Base-by-base conservation (phyloP, 2,797 vertebrate species). In the Echeneis naucrates region DNA sequence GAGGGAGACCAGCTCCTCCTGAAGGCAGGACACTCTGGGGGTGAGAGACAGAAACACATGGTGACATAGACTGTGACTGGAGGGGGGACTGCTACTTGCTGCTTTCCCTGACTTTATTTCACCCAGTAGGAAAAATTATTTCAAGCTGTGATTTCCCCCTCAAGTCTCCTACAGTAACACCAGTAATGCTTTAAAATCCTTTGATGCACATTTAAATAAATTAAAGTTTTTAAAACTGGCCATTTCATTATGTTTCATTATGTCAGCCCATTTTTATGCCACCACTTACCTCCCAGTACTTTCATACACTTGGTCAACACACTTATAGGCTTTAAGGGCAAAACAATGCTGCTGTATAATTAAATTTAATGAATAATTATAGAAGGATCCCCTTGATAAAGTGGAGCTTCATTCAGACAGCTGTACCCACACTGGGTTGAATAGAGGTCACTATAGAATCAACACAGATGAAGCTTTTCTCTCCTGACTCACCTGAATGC, bases 1-100 rank as follows among this genome's bases (percentile, higher is more conserved):
- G 89, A 99, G 90, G 0, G 96, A 96, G 87, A 99, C 96, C 93
- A 99, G 95, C 89, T 99, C 98, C 33, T 99, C 98, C 67, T 99
- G 96, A 61, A 99, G 95, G 83, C 96, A 89, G 68, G 96, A 94
- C 61, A 95, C 95, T 92, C 98, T 99, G 91, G 12, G 52, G 50
- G 72, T 3, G 4, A 1, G 14, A 42, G n/a, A 54, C 5, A 33
- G 17, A 50, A 10, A 23, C 1, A 54, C 16, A 19, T 2, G 7
- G 14, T 69, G 30, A 30, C 30, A 30, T 30, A 30, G n/a, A n/a
- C 6, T 30, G 30, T 30, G 12, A 54, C 24, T 45, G 16, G 40
- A 40, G 24, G 32, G 11, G 2, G 3, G 56, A 35, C 9, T 26
- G 30, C 1, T 6, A 17, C 6, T 23, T 48, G 12, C 23, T 48